Evolutionary conservation across 1,140 invertebrate genomes (phyloP).

Genomic region (Lasioglossum albipes): DNA sequence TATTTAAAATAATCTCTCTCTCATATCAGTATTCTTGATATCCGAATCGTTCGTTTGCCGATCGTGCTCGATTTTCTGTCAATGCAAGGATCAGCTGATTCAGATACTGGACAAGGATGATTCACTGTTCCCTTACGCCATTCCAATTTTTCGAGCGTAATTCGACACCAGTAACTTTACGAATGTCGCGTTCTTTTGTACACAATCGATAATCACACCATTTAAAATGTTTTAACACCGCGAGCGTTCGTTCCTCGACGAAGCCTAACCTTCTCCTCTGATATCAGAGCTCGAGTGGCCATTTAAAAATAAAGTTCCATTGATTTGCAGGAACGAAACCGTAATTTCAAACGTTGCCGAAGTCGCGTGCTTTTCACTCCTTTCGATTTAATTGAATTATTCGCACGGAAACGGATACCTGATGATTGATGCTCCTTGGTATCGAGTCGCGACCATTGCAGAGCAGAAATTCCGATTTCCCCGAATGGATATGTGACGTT

Average conservation of each 20-base stretch:
- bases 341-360: neutral
- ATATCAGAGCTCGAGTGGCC: neutral
- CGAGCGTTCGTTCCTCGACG: slow-evolving; percentile 9
- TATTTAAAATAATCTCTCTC: slow-evolving; percentile 2
- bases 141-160: neutral
- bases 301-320: slow-evolving; percentile 5
- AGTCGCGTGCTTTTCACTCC: neutral
- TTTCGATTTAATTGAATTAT: slow-evolving; percentile 36
- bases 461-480: slow-evolving; percentile 27
- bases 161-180: neutral
- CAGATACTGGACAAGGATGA: slow-evolving; percentile 7
- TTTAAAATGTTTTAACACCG: slow-evolving; percentile 22
- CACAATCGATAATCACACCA: slow-evolving; percentile 1
- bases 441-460: slow-evolving; percentile 19
- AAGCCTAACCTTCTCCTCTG: slow-evolving; percentile 42
- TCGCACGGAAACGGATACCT: neutral
- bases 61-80: slow-evolving; percentile 9
- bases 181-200: neutral
- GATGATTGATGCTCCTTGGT: slow-evolving; percentile 19
- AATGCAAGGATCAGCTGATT: slow-evolving; percentile 41
- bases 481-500: slow-evolving; percentile 6
- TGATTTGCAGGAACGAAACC: neutral
- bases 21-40: slow-evolving; percentile 22
- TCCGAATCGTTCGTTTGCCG: slow-evolving; percentile 6
- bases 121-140: slow-evolving; percentile 21